Evolutionary conservation across 2,797 vertebrate genomes (phyloP), one percentile per base, ranked within the genome.

Genomic region (Pteronotus mesoamericanus): DNA sequence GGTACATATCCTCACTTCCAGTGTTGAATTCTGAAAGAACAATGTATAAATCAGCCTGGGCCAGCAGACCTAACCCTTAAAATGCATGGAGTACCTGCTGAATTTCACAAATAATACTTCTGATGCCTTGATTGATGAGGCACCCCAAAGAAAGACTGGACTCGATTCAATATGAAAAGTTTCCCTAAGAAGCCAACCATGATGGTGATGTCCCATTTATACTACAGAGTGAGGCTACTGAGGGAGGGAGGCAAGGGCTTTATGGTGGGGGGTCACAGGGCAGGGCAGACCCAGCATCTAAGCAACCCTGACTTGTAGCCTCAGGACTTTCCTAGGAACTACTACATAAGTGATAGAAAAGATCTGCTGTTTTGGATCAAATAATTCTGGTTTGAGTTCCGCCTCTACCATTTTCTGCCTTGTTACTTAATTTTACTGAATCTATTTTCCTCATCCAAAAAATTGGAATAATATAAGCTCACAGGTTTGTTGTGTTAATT

Each of bases 391-490:
- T 88, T 72, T 91, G 68, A 68, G 53, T 59, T 64, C 29, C 46
- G 55, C 5, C 5, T 61, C 29, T 24, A 66, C 48, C 77, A 55
- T 78, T 53, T 96, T 82, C 55, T 68, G 53, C 85, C 59, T 92
- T 55, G 26, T 93, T 79, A 64, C 64, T 89, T 94, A 83, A 83
- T 83, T 74, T 83, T 93, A 80, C 69, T 68, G 74, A 86, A 93
- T 21, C 22, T 72, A 57, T 84, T 92, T 95, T 87, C 84, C 68
- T 82, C 79, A 29, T 68, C 37, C 37, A 55, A 85, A 94, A 92
- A 78, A 77, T 22, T 64, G 32, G 14, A 68, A 55, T 85, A 80
- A 68, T 46, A 57, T 19, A 84, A 89, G 14, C 18, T 89, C 59
- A 75, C n/a, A n/a, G 42, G 22, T 16, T 46, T 51, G 68, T 32